A percentile compares a stretch with the other conserved stretches of the same genome.
These are phyloP conservation scores for Dendropsophus ebraccatus DNA, from an alignment of 2,113 vertebrate species.

Conservation along the genomic window DNA sequence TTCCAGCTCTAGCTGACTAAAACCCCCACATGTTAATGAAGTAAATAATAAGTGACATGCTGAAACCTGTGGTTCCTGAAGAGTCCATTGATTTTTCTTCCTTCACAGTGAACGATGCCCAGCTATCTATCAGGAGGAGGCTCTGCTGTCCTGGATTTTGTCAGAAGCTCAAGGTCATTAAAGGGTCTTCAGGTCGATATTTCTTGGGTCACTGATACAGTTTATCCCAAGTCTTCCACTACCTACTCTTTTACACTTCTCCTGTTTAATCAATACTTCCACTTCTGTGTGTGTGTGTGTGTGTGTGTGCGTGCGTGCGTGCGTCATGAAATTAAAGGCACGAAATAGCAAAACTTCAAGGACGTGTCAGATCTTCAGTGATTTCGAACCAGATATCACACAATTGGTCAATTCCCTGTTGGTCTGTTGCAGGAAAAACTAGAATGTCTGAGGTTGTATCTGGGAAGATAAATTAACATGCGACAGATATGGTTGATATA, in stretches of 20 bases:
- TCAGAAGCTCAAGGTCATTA: conserved; percentile 11
- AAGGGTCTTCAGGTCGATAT: conserved; percentile 9
- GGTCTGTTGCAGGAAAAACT: too few species aligned
- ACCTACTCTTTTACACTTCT: not conserved
- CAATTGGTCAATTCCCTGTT: too few species aligned
- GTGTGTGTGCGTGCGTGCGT: too few species aligned
- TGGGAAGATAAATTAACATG: too few species aligned
- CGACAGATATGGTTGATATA: too few species aligned
- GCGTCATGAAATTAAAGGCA: not conserved
- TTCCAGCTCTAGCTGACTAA: not conserved
- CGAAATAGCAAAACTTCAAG: not conserved
- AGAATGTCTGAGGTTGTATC: too few species aligned
- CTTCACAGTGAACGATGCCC: not conserved
- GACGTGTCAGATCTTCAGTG: too few species aligned
- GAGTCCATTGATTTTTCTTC: not conserved
- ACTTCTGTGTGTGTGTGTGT: too few species aligned
- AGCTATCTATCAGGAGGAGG: not conserved
- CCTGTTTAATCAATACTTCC: conserved; percentile 21
- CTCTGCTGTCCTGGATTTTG: not conserved
- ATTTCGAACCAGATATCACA: too few species aligned
- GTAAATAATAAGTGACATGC: not conserved
- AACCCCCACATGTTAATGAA: not conserved
- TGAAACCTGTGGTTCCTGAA: not conserved
- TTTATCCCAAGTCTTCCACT: not conserved
- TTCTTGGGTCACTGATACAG: not conserved